phyloP scores from a whole-genome alignment of 2,888 invertebrate species.

The Ophion costatus region DNA sequence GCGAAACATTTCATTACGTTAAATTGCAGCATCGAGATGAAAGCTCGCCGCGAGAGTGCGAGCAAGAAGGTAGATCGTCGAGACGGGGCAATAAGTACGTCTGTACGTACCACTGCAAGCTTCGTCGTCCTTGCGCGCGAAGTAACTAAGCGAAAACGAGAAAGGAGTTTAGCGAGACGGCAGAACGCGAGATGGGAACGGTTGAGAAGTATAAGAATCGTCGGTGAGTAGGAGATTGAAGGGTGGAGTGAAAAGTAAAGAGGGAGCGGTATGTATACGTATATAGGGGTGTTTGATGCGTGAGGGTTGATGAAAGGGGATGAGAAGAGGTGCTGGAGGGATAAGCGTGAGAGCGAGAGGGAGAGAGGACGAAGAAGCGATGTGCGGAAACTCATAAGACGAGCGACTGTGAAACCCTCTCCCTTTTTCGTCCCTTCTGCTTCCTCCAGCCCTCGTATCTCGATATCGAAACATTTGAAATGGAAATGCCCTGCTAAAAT shows the following conservation, averaged over 20 bases:
- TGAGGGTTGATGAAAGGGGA: constrained; percentile 30
- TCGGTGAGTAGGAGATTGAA: constrained; percentile 19
- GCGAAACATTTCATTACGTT: constrained; percentile 73
- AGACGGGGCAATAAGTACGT: constrained; percentile 24
- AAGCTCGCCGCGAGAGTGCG: constrained; percentile 27
- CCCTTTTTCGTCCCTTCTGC: constrained; percentile 27
- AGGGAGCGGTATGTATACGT: background rate
- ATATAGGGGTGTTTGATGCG: constrained; percentile 43
- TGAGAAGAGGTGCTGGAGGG: constrained; percentile 11
- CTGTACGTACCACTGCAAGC: constrained; percentile 22
- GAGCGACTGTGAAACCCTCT: constrained; percentile 50
- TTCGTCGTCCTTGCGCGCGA: constrained; percentile 41
- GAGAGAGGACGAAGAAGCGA: background rate
- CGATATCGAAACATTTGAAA: constrained; percentile 74
- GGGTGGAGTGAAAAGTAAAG: constrained; percentile 23
- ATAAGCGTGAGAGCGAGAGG: constrained; percentile 8
- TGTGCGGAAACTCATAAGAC: constrained; percentile 54
- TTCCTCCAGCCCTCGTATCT: constrained; percentile 50
- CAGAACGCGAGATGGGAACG: constrained; percentile 27
- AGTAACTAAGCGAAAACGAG: constrained; percentile 65
- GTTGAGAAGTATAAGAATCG: constrained; percentile 43
- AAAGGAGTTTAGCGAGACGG: constrained; percentile 46
- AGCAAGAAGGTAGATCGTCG: background rate
- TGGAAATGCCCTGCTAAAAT: constrained; percentile 75
- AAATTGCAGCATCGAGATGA: constrained; percentile 66